Evolutionary conservation across 1,140 invertebrate species (phyloP).

Genomic region (Chelonus insularis): DNA sequence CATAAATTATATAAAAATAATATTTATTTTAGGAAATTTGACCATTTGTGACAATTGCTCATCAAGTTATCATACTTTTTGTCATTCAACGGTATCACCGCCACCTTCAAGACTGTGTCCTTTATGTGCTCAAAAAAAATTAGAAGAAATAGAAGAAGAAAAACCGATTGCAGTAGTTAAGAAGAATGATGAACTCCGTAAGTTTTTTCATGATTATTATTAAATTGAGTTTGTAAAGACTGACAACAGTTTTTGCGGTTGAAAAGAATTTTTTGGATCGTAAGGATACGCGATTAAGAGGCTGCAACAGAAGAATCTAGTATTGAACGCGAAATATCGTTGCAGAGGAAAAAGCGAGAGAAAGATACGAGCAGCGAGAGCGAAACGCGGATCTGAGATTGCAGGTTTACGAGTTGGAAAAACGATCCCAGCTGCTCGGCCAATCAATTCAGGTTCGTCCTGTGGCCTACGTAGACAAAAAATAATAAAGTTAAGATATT

Average conservation of each 20-base stretch:
- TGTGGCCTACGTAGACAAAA: conserved; percentile 54
- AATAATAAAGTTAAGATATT: conserved; percentile 18
- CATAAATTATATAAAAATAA: conserved; percentile 24
- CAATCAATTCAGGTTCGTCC: conserved; percentile 60
- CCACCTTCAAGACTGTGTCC: conserved; percentile 48
- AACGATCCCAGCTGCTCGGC: conserved; percentile 59
- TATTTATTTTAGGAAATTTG: conserved; percentile 47
- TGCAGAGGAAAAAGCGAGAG: conserved; percentile 60
- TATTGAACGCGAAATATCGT: conserved; percentile 59
- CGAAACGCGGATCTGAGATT: conserved; percentile 60
- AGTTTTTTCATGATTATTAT: no score
- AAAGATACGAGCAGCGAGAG: conserved; percentile 61
- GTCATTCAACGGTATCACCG: conserved; percentile 51
- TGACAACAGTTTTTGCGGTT: conserved; percentile 41
- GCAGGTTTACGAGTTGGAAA: conserved; percentile 61
- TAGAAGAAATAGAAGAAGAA: conserved; percentile 45
- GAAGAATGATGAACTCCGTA: no score
- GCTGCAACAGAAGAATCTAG: no score
- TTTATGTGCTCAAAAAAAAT: conserved; percentile 43
- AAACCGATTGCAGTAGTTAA: no score
- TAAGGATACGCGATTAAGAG: conserved; percentile 35
- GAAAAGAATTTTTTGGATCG: conserved; percentile 45
- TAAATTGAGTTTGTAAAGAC: no score
- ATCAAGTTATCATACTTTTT: conserved; percentile 60
- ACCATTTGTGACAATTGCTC: conserved; percentile 59